These are phyloP conservation scores for Papilio machaon DNA, from an alignment of 1,140 invertebrate genomes.

Conservation along the genomic window DNA sequence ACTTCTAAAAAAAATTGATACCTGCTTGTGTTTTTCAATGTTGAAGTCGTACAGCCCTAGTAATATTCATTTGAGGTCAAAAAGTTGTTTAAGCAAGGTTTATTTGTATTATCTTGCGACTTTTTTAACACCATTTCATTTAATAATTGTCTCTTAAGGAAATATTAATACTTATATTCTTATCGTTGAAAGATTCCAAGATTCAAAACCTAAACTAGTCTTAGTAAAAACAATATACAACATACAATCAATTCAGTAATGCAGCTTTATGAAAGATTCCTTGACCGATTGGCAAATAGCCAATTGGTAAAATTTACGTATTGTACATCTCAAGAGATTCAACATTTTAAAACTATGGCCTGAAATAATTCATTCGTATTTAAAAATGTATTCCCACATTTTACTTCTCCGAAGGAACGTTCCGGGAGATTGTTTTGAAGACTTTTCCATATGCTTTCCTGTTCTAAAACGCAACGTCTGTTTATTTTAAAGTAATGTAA, in stretches of 20 bases:
- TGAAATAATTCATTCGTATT: conserved; percentile 18
- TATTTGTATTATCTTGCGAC: background rate
- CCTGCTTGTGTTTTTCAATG: conserved; percentile 11
- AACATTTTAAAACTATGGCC: conserved; percentile 12
- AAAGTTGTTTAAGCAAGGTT: background rate
- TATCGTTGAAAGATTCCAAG: background rate
- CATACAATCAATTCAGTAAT: conserved; percentile 5
- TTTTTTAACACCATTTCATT: background rate
- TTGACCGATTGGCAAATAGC: conserved; percentile 1
- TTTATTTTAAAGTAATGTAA: conserved; percentile 1
- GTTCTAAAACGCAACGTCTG: background rate
- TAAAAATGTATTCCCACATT: conserved; percentile 1
- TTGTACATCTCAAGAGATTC: conserved; percentile 15
- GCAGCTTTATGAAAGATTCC: conserved; percentile 25
- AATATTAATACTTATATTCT: background rate
- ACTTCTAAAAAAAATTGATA: background rate
- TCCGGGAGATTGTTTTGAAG: conserved; percentile 7
- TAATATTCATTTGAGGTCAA: conserved; percentile 10
- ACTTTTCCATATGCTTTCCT: conserved; percentile 13
- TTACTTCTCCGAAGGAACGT: conserved; percentile 11
- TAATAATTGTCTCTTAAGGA: background rate
- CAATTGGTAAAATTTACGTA: conserved; percentile 18
- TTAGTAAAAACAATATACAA: conserved; percentile 15
- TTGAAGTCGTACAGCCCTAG: background rate
- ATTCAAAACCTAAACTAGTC: conserved; percentile 7